phyloP scores from a whole-genome alignment of 2,888 invertebrate species.

The Muschampia plurimacula region DNA sequence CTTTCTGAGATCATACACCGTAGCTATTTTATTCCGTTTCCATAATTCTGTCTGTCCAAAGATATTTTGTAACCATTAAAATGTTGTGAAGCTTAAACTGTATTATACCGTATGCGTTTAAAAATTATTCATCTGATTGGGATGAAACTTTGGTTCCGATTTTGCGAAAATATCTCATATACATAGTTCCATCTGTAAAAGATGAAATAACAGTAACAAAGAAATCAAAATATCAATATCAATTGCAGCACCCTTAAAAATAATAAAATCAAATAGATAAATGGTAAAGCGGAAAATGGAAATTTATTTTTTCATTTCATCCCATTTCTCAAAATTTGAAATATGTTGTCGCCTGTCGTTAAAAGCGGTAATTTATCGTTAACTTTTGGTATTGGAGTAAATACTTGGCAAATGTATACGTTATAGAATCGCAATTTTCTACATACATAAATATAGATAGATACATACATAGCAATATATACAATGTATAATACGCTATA shows the following conservation, averaged over 20 bases:
- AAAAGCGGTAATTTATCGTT: constrained; percentile 52
- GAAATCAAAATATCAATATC: no score
- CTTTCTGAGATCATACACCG: constrained; percentile 10
- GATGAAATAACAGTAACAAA: no score
- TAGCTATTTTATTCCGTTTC: constrained; percentile 21
- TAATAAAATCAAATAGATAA: not conserved
- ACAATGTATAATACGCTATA: no score
- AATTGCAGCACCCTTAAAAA: not conserved
- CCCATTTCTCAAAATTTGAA: constrained; percentile 58
- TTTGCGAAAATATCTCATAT: no score
- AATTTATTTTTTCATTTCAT: constrained; percentile 43
- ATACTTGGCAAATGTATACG: no score
- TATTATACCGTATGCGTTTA: no score
- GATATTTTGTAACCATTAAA: not conserved
- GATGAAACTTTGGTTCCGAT: no score
- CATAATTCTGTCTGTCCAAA: constrained; percentile 14
- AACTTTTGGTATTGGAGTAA: constrained; percentile 16
- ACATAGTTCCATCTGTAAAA: no score
- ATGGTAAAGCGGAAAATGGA: not conserved
- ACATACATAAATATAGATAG: no score
- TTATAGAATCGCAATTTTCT: no score
- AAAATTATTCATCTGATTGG: no score
- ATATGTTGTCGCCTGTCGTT: constrained; percentile 56
- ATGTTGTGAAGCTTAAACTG: not conserved
- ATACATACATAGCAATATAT: no score